Conservation (phyloP, 1,140 invertebrate species). For the Kradibia gibbosae region DNA sequence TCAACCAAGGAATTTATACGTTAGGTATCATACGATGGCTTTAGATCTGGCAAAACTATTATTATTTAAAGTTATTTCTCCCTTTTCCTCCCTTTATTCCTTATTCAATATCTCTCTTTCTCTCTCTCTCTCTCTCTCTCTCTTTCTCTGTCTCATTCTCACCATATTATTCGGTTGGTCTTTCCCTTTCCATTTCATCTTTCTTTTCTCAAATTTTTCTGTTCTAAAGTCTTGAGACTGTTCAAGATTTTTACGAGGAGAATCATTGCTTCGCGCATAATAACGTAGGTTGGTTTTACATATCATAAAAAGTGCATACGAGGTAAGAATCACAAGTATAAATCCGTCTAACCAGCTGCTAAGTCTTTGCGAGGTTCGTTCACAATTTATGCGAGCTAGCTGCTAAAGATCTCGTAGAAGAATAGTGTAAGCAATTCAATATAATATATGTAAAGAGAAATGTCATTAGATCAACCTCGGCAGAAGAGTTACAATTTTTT, state of each 20-base stretch:
- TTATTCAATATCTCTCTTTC: background rate
- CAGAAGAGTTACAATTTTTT: background rate
- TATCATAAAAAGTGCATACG: slow-evolving; percentile 62
- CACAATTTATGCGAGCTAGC: slow-evolving; percentile 59
- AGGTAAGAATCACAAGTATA: slow-evolving; percentile 62
- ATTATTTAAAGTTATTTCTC: slow-evolving; percentile 34
- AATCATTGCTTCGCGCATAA: slow-evolving; percentile 54
- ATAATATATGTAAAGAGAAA: background rate
- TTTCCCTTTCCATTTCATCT: background rate
- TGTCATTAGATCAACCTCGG: background rate
- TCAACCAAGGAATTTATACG: slow-evolving; percentile 39
- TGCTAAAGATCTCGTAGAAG: slow-evolving; percentile 26
- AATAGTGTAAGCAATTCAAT: background rate
- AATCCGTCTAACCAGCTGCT: slow-evolving; percentile 62
- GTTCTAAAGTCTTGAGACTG: slow-evolving; percentile 15
- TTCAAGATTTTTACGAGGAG: slow-evolving; percentile 59
- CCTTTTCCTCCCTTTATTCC: background rate
- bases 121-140: background rate
- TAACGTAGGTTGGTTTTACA: slow-evolving; percentile 61
- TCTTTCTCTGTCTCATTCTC: background rate
- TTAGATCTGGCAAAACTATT: slow-evolving; percentile 25
- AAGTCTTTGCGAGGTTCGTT: slow-evolving; percentile 62
- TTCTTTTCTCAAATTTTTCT: background rate
- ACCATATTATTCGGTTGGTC: no score
- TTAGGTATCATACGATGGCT: background rate